Evolutionary conservation across 35 echinoderm and acorn worm species (phyloP).

Genomic region (Nesometra sesokonis): DNA sequence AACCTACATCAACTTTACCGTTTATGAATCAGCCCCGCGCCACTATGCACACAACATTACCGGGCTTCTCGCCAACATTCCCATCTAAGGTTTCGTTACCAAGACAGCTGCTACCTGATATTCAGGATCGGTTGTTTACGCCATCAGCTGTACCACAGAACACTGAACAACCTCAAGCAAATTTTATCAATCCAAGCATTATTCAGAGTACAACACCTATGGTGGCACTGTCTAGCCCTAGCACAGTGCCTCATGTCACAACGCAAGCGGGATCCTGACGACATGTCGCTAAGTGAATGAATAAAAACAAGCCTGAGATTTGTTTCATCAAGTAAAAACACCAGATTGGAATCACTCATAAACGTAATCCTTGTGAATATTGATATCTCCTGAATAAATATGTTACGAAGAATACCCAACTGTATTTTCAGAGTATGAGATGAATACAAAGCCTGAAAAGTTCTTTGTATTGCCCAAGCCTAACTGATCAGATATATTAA

Average conservation of each 20-base stretch:
- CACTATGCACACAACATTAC: neutral
- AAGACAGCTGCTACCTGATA: neutral
- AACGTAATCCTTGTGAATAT: too few species aligned
- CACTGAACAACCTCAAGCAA: neutral
- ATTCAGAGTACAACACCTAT: neutral
- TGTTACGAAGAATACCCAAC: too few species aligned
- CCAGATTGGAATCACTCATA: too few species aligned
- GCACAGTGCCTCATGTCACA: neutral
- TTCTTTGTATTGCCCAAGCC: too few species aligned
- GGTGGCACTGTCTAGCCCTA: neutral
- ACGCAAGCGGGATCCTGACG: neutral
- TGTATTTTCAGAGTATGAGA: too few species aligned
- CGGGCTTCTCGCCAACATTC: neutral
- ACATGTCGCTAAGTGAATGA: too few species aligned
- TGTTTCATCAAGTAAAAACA: too few species aligned
- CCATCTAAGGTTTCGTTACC: neutral
- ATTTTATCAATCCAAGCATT: neutral
- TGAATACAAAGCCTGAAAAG: too few species aligned
- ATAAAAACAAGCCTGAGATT: too few species aligned
- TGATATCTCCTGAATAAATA: too few species aligned
- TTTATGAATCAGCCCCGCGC: neutral
- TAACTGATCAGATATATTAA: too few species aligned
- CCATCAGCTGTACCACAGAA: neutral
- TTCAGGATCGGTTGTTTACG: neutral
- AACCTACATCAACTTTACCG: neutral